phyloP scores from a whole-genome alignment of 2,113 vertebrate species.

The Galbula dea region DNA sequence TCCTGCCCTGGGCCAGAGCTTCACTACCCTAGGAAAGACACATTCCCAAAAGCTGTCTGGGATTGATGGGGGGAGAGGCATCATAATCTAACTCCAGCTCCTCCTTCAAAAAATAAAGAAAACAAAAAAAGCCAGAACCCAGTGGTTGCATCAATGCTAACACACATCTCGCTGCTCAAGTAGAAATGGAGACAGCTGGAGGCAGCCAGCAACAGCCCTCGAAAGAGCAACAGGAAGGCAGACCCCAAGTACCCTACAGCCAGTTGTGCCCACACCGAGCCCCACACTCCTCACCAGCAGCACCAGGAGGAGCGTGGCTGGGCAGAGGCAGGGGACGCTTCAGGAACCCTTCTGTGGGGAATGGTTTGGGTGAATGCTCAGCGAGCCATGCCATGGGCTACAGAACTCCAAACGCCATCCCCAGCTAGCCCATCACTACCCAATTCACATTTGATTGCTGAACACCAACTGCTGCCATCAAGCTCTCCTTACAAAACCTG shows the following conservation, averaged over 20 bases:
- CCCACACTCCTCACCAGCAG: accelerated
- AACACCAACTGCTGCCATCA: constrained; percentile 7
- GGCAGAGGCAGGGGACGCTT: background rate
- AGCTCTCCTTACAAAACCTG: constrained; percentile 39
- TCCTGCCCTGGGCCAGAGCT: background rate
- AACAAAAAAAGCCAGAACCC: background rate
- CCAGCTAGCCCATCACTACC: background rate
- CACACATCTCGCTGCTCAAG: constrained; percentile 31
- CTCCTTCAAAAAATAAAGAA: background rate
- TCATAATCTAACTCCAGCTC: background rate
- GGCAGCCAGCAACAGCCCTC: constrained; percentile 32
- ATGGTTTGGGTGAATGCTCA: background rate
- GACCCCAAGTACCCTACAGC: background rate
- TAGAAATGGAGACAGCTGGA: background rate
- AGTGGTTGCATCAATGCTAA: background rate
- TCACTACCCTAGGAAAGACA: constrained; percentile 11
- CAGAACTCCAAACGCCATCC: background rate
- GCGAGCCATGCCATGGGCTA: background rate
- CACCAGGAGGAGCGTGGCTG: background rate
- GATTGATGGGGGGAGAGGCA: background rate
- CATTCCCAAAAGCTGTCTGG: constrained; percentile 27
- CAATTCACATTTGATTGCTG: constrained; percentile 58
- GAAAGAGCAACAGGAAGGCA: constrained; percentile 5
- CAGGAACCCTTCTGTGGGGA: background rate
- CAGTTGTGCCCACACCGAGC: background rate